Percentiles rank a stretch among this genome's conserved stretches.
These are phyloP conservation scores for Lamellibrachia satsuma DNA, from an alignment of 2,888 invertebrate genomes.

Conservation along the genomic window DNA sequence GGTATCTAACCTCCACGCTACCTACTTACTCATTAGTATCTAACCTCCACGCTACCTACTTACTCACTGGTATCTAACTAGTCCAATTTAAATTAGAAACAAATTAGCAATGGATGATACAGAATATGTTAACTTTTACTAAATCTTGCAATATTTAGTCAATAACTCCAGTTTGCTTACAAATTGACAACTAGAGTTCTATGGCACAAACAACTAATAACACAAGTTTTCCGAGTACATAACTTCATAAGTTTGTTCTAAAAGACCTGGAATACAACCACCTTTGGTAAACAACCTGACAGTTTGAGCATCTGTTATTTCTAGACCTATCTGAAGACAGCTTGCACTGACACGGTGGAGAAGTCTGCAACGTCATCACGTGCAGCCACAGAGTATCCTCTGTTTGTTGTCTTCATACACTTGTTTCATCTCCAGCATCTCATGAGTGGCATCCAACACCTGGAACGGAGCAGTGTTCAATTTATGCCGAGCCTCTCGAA, in stretches of 20 bases:
- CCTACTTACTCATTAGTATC: not conserved
- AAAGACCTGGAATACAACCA: not conserved
- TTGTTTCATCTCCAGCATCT: slow-evolving; percentile 37
- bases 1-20: not conserved
- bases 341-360: not conserved
- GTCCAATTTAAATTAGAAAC: not conserved
- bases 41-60: not conserved
- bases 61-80: not conserved
- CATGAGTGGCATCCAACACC: slow-evolving; percentile 42
- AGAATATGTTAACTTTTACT: not conserved
- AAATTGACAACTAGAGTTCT: not conserved
- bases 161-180: not conserved
- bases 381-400: slow-evolving; percentile 38
- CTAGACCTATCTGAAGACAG: not conserved
- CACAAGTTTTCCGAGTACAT: not conserved
- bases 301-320: not conserved
- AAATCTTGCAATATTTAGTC: not conserved
- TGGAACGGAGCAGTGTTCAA: slow-evolving; percentile 22
- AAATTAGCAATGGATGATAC: not conserved
- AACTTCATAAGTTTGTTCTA: not conserved
- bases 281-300: not conserved
- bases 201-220: not conserved
- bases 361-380: not conserved
- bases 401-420: slow-evolving; percentile 38
- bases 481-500: too few relatives aligned